These are phyloP conservation scores for Ctenicera cuprea DNA, from an alignment of 2,888 invertebrate genomes.

Conservation along the genomic window DNA sequence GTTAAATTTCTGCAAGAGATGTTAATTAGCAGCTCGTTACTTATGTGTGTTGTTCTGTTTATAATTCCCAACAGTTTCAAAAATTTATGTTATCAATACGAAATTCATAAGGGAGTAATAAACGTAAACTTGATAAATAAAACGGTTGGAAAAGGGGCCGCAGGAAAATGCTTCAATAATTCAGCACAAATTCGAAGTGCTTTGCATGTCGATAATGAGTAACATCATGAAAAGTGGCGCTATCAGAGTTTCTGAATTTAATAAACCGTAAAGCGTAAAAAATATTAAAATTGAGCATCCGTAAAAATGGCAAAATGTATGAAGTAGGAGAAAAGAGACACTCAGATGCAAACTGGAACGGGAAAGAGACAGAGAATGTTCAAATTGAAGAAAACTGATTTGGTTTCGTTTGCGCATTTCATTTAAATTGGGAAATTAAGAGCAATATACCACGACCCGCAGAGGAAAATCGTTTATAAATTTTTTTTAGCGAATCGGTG, in stretches of 20 bases:
- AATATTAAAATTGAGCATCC: background rate
- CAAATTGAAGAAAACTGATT: constrained; percentile 36
- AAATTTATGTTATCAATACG: too few relatives aligned
- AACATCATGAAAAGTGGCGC: constrained; percentile 12
- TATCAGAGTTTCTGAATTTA: constrained; percentile 13
- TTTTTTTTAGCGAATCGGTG: constrained; percentile 37
- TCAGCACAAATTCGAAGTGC: constrained; percentile 10
- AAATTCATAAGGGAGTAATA: too few relatives aligned
- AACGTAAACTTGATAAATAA: background rate
- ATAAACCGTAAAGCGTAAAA: constrained; percentile 7
- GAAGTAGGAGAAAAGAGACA: background rate
- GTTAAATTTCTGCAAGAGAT: too few relatives aligned
- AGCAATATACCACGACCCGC: constrained; percentile 14
- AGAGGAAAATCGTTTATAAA: constrained; percentile 17
- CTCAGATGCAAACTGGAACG: background rate
- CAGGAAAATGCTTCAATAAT: background rate
- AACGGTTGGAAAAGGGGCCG: background rate
- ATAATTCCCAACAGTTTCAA: too few relatives aligned
- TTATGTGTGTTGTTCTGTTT: too few relatives aligned
- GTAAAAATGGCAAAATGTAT: background rate
- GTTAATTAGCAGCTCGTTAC: too few relatives aligned
- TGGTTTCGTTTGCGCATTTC: constrained; percentile 47
- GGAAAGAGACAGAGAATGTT: background rate
- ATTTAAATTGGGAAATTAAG: constrained; percentile 52
- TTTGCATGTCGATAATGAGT: background rate